Evolutionary conservation across 2,113 vertebrate species (phyloP).

Genomic region (Ivindomyrus marchei): DNA sequence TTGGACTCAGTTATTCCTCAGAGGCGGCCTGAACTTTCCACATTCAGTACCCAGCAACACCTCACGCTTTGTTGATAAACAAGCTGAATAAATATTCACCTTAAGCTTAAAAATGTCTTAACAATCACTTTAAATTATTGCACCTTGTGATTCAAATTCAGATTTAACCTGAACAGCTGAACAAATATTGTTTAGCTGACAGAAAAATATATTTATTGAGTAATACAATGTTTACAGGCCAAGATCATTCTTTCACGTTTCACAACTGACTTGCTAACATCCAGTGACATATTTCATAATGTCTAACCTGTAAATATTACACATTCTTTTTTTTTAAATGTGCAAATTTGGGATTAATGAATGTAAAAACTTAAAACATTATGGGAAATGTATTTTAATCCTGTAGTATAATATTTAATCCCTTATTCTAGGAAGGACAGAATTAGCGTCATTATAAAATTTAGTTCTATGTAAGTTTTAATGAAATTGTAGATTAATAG

Average conservation of each 20-base stretch:
- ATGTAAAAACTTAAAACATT: background rate
- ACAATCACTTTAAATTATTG: background rate
- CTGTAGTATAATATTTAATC: background rate
- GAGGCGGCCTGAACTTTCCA: constrained; percentile 45
- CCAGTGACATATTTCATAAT: background rate
- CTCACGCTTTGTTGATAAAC: constrained; percentile 1
- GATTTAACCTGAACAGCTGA: background rate
- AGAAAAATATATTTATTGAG: background rate
- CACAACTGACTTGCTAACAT: background rate
- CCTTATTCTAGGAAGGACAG: background rate
- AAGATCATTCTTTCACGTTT: background rate
- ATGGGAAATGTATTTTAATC: background rate
- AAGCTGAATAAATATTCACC: constrained; percentile 4
- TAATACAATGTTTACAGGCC: background rate
- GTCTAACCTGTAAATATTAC: background rate
- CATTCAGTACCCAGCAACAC: constrained; percentile 26
- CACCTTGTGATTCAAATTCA: background rate
- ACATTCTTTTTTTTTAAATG: background rate
- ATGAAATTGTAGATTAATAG: background rate
- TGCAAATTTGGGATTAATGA: background rate
- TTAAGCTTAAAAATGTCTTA: background rate
- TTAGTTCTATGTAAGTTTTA: background rate
- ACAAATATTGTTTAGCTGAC: background rate
- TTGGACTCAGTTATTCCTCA: constrained; percentile 53
- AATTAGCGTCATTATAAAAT: background rate